Percentiles rank a stretch among this genome's conserved stretches.
Conservation (phyloP, 2,888 invertebrate genomes). For the Cremastobaeus sp. region DNA sequence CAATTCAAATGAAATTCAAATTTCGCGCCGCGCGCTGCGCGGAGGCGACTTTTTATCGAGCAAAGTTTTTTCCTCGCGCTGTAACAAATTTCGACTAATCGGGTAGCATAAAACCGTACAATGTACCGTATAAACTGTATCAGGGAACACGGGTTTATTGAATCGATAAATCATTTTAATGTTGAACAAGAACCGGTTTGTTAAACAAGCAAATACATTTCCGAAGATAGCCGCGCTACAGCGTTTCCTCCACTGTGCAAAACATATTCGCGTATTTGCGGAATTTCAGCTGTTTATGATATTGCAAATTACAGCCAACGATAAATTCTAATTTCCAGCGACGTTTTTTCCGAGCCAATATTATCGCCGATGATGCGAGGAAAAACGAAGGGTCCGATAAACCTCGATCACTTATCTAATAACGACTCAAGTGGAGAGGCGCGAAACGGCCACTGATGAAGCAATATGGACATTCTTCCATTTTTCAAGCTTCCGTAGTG, state of each 20-base stretch:
- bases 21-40: constrained; percentile 1
- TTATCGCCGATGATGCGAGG: constrained; percentile 28
- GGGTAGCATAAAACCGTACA: constrained; percentile 13
- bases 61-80: not conserved
- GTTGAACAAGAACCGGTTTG: constrained; percentile 46
- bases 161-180: constrained; percentile 50
- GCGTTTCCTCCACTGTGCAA: no score
- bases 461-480: constrained; percentile 28
- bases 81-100: constrained; percentile 36
- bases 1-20: constrained; percentile 44
- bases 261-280: no score
- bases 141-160: constrained; percentile 41
- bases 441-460: constrained; percentile 12
- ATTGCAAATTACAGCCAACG: no score
- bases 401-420: constrained; percentile 5
- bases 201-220: constrained; percentile 40
- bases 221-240: no score
- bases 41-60: constrained; percentile 14
- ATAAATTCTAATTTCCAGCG: no score
- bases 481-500: constrained; percentile 32
- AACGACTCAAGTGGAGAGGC: constrained; percentile 6
- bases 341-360: no score
- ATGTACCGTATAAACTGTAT: constrained; percentile 7
- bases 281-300: no score
- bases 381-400: no score